Percentiles rank a stretch among this genome's conserved stretches.
phyloP scores from a whole-genome alignment of 30 jellyfish, hydroid and myxozoan genomes.

The Pelagia noctiluca region DNA sequence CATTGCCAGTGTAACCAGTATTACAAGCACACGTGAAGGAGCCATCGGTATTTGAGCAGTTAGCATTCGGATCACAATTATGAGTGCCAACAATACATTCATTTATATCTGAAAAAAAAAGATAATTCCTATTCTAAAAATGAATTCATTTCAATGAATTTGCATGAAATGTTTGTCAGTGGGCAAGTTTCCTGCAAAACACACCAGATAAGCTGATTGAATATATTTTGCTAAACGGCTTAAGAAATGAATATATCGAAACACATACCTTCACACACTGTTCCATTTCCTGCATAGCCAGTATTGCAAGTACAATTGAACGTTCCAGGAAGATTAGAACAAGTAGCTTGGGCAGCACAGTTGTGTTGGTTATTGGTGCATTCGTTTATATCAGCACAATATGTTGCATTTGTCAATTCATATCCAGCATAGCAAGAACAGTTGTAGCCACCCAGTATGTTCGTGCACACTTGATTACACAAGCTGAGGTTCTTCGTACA shows the following conservation, averaged over 20 bases:
- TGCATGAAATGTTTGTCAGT: no score
- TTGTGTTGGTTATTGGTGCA: background rate
- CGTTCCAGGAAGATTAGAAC: background rate
- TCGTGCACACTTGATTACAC: constrained; percentile 35
- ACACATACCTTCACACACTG: constrained; percentile 2
- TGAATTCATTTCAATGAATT: no score
- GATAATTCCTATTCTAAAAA: no score
- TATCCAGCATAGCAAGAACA: constrained; percentile 46
- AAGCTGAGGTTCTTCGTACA: constrained; percentile 24
- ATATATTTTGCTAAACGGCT: no score
- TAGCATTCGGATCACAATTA: background rate
- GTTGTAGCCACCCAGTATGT: constrained; percentile 42
- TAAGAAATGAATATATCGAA: no score
- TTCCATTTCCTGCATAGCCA: constrained; percentile 4
- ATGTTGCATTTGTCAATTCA: background rate
- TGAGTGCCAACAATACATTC: no score
- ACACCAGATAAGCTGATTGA: no score
- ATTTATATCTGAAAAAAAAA: no score
- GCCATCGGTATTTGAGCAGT: background rate
- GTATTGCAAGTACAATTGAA: background rate
- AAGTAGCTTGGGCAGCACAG: constrained; percentile 8
- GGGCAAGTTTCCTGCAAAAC: no score
- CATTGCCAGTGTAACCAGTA: background rate
- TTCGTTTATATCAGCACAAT: constrained; percentile 38
- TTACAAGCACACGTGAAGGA: background rate